Conservation (phyloP, 2,888 invertebrate species). For the Dysmachus trigonus region DNA sequence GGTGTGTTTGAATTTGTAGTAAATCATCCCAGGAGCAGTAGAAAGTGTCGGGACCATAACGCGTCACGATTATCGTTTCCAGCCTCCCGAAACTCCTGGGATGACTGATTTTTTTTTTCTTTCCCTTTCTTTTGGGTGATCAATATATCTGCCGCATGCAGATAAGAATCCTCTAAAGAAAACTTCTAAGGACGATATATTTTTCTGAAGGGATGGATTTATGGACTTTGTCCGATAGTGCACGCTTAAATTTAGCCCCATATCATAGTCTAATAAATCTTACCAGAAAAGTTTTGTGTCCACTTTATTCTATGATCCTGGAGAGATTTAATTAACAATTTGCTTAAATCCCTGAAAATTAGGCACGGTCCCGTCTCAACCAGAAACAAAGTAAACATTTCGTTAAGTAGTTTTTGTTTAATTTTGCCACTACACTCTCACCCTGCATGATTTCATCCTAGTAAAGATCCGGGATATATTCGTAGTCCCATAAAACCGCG, state of each 20-base stretch:
- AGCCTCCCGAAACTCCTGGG: not conserved
- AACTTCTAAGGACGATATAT: not conserved
- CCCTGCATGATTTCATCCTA: not conserved
- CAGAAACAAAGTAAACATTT: not conserved
- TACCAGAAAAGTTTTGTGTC: not conserved
- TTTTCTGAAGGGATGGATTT: not conserved
- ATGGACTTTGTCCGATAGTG: not conserved
- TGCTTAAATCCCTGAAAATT: not conserved
- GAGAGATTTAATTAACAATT: not conserved
- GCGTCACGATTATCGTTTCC: slow-evolving; percentile 6
- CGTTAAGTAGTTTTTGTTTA: not conserved
- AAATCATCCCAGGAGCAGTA: slow-evolving; percentile 42
- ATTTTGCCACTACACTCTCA: not conserved
- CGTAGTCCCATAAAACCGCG: not conserved
- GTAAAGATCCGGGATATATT: not conserved
- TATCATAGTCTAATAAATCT: not conserved
- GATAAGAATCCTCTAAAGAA: not conserved
- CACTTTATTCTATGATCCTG: not conserved
- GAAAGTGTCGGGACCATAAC: slow-evolving; percentile 46
- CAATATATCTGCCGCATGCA: not conserved
- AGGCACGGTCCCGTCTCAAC: not conserved
- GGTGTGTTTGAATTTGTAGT: slow-evolving; percentile 49
- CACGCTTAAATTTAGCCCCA: not conserved
- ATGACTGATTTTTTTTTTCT: not conserved
- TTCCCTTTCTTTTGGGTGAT: not conserved